Evolutionary conservation across 2,797 vertebrate species (phyloP).

Genomic region (Brachymystax lenok): DNA sequence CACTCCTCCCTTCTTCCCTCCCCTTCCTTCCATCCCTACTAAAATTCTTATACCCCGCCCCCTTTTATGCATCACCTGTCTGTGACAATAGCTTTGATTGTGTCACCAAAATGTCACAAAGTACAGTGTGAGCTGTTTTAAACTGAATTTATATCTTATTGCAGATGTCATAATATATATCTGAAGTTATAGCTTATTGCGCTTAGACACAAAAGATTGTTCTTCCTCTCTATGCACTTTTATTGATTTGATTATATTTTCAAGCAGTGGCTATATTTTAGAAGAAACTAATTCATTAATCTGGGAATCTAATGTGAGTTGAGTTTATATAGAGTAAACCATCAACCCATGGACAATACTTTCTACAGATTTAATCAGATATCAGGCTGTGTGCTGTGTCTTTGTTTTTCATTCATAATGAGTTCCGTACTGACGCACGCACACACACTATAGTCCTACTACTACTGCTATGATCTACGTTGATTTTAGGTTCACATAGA

Average conservation of each 20-base stretch:
- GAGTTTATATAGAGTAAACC: background rate
- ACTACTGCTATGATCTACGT: background rate
- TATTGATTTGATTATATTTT: background rate
- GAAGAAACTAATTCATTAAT: slow-evolving; percentile 1
- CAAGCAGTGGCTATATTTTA: background rate
- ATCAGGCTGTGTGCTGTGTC: background rate
- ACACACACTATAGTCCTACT: background rate
- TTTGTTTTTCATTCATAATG: background rate
- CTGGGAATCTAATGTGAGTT: slow-evolving; percentile 10
- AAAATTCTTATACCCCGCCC: slow-evolving; percentile 14
- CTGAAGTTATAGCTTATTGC: background rate
- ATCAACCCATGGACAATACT: background rate
- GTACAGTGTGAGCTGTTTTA: background rate
- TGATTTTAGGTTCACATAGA: too few species aligned
- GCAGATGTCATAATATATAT: background rate
- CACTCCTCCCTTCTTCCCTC: too few species aligned
- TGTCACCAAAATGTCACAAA: background rate
- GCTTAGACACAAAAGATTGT: background rate
- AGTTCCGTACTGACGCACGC: background rate
- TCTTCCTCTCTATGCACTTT: background rate
- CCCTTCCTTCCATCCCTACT: too few species aligned
- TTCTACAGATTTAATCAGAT: background rate
- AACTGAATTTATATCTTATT: background rate
- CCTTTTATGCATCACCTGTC: background rate
- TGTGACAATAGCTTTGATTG: background rate